A percentile compares a stretch with the other conserved stretches of the same genome.
These are phyloP conservation scores for Trachymyrmex septentrionalis DNA, from an alignment of 1,140 invertebrate genomes.

Conservation along the genomic window DNA sequence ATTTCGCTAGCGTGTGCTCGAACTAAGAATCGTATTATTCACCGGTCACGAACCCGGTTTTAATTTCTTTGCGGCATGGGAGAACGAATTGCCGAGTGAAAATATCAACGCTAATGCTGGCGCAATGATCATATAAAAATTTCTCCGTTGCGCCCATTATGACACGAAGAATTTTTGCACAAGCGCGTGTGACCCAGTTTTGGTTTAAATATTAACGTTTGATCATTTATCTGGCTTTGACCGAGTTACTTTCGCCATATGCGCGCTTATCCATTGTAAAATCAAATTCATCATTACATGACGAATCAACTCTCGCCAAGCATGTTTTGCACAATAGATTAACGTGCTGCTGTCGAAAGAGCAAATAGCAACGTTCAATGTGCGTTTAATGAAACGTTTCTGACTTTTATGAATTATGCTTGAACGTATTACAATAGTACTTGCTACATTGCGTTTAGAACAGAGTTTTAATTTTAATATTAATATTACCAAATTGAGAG, in stretches of 20 bases:
- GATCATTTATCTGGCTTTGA: constrained; percentile 60
- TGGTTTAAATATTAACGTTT: neutral
- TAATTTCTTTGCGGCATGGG: constrained; percentile 12
- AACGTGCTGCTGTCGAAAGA: neutral
- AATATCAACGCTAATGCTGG: constrained; percentile 42
- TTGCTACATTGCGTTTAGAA: neutral
- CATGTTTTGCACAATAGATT: constrained; percentile 38
- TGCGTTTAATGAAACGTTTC: constrained; percentile 14
- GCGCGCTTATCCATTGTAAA: constrained; percentile 21
- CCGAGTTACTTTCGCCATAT: constrained; percentile 56
- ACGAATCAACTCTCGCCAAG: constrained; percentile 51
- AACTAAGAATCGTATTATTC: constrained; percentile 42
- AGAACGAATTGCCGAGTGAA: constrained; percentile 25
- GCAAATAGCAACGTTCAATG: neutral
- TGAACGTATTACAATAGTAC: neutral
- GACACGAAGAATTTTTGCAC: constrained; percentile 32
- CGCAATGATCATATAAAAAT: constrained; percentile 26
- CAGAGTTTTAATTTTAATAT: neutral
- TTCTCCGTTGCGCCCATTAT: constrained; percentile 5
- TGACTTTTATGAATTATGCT: neutral
- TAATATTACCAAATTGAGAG: neutral
- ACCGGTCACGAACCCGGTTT: constrained; percentile 23
- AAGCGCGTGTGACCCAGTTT: constrained; percentile 35
- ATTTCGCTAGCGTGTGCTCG: constrained; percentile 33
- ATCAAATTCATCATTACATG: constrained; percentile 37